phyloP scores from a whole-genome alignment of 1,140 invertebrate genomes.

The Lasioglossum baleicum region DNA sequence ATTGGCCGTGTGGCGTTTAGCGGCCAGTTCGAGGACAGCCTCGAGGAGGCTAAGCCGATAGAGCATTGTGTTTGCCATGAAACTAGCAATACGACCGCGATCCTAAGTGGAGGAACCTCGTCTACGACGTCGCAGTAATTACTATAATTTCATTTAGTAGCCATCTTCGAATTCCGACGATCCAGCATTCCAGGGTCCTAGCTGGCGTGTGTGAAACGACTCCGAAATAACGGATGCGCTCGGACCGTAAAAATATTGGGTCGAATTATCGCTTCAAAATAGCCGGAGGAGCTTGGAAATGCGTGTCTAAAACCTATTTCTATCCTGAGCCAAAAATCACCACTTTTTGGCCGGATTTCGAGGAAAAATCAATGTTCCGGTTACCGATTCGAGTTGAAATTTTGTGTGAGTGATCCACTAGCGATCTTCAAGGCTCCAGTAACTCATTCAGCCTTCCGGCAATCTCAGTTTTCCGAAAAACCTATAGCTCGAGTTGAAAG shows the following conservation, averaged over 20 bases:
- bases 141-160: conserved; percentile 55
- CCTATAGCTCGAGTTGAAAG: too few relatives aligned
- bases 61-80: conserved; percentile 47
- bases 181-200: conserved; percentile 31
- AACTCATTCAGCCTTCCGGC: too few relatives aligned
- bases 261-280: neutral
- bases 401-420: too few relatives aligned
- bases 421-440: too few relatives aligned
- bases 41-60: conserved; percentile 25
- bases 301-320: neutral
- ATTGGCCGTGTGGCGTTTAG: conserved; percentile 36
- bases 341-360: too few relatives aligned
- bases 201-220: neutral
- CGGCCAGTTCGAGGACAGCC: conserved; percentile 24
- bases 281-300: neutral
- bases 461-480: too few relatives aligned
- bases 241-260: neutral
- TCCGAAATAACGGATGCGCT: neutral
- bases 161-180: conserved; percentile 36
- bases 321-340: neutral
- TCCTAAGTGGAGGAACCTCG: conserved; percentile 41
- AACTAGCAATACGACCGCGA: conserved; percentile 39
- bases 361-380: too few relatives aligned
- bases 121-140: conserved; percentile 47
- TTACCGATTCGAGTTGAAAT: too few relatives aligned